Evolutionary conservation across 30 jellyfish, hydroid and myxozoan species (phyloP).

Genomic region (Aurelia coerulea): DNA sequence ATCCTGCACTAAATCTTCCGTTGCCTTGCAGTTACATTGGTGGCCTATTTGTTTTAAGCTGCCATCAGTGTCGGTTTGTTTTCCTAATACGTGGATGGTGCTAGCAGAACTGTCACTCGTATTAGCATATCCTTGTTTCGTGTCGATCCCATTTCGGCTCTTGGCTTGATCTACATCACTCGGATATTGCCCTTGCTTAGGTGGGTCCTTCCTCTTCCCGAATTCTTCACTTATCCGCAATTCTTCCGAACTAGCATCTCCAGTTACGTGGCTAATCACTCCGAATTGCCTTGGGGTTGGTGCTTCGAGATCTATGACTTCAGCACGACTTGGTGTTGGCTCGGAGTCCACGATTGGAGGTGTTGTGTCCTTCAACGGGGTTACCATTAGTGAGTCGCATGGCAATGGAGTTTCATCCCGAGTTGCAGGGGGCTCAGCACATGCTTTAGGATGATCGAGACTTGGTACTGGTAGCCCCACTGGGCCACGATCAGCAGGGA

Average conservation of each 20-base stretch:
- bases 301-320: conserved; percentile 14
- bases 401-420: conserved; percentile 25
- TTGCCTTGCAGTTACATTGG: background rate
- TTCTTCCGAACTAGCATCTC: background rate
- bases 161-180: background rate
- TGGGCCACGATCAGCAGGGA: background rate
- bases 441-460: background rate
- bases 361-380: conserved; percentile 44
- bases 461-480: conserved; percentile 11
- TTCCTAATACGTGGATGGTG: background rate
- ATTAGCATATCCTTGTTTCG: background rate
- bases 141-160: background rate
- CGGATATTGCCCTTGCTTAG: background rate
- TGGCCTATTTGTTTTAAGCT: background rate
- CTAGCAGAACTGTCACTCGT: background rate
- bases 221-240: background rate
- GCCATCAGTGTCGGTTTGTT: background rate
- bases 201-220: background rate
- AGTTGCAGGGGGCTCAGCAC: background rate
- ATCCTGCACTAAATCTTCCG: conserved; percentile 1
- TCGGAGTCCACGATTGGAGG: background rate
- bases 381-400: conserved; percentile 27
- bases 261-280: conserved; percentile 1
- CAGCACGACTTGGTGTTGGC: conserved; percentile 26
- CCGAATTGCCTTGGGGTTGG: background rate